Evolutionary conservation across 2,888 invertebrate genomes (phyloP).

Genomic region (Sinodicranocentrus sp.): DNA sequence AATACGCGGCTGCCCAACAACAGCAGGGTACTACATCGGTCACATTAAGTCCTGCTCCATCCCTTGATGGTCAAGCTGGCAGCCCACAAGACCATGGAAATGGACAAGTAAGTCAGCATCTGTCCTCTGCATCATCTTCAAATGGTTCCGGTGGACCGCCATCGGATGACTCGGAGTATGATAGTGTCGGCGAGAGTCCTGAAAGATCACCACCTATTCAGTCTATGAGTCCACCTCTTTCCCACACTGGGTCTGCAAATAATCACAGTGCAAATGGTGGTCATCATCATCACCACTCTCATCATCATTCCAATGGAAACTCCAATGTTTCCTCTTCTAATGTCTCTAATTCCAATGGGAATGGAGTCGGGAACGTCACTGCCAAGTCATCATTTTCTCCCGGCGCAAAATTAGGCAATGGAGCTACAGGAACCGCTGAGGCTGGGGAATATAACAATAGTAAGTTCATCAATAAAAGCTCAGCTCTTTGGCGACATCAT

Average conservation of each 20-base stretch:
- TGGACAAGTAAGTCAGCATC: constrained; percentile 71
- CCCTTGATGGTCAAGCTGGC: constrained; percentile 91
- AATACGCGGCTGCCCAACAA: constrained; percentile 75
- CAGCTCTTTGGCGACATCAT: constrained; percentile 85
- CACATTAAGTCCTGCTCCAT: constrained; percentile 93
- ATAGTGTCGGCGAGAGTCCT: constrained; percentile 76
- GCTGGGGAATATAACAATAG: constrained; percentile 76
- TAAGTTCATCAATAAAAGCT: constrained; percentile 62
- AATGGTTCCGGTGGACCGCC: constrained; percentile 72
- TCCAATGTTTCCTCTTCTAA: constrained; percentile 29
- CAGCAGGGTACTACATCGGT: constrained; percentile 82
- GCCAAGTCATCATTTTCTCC: constrained; percentile 73
- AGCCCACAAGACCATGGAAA: constrained; percentile 85
- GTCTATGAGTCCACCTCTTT: constrained; percentile 74
- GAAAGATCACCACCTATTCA: constrained; percentile 75
- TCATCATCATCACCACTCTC: constrained; percentile 67
- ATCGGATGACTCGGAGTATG: constrained; percentile 79
- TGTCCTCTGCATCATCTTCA: constrained; percentile 74
- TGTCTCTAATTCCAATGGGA: constrained; percentile 52
- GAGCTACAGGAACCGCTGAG: constrained; percentile 64
- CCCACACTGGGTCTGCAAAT: constrained; percentile 62
- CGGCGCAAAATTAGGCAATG: constrained; percentile 72
- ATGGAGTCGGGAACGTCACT: constrained; percentile 46
- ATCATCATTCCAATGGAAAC: constrained; percentile 69
- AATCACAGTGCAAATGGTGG: constrained; percentile 58